A percentile compares a stretch with the other conserved stretches of the same genome.
These are phyloP conservation scores for Aphaenogaster rudis DNA, from an alignment of 1,140 invertebrate genomes.

Conservation along the genomic window DNA sequence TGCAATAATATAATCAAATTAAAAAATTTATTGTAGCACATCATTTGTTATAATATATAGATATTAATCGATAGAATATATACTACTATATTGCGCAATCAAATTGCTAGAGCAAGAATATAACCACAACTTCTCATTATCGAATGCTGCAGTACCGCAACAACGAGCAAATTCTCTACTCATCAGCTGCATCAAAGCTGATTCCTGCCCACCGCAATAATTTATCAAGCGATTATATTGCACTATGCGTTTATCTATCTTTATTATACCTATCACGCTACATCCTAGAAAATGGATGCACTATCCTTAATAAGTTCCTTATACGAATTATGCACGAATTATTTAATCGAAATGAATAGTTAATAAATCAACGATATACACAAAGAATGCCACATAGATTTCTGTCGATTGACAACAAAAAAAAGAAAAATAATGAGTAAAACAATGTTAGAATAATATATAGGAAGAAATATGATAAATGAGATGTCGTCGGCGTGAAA, in stretches of 20 bases:
- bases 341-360: conserved; percentile 13
- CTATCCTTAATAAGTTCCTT: not conserved
- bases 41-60: not conserved
- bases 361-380: not conserved
- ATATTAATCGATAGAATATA: not conserved
- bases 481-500: not conserved
- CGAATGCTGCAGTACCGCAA: conserved; percentile 12
- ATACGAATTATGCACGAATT: not conserved
- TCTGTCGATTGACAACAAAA: not conserved
- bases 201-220: conserved; percentile 38
- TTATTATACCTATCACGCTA: conserved; percentile 7
- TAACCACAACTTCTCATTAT: conserved; percentile 47
- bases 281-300: not conserved
- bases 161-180: conserved; percentile 16
- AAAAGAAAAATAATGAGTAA: not conserved
- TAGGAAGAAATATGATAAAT: not conserved
- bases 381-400: not conserved
- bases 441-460: not conserved
- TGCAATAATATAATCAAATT: not conserved
- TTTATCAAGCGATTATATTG: conserved; percentile 42
- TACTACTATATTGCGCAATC: not conserved
- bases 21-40: not conserved
- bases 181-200: conserved; percentile 30
- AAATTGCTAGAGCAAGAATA: not conserved
- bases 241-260: not conserved